phyloP scores from a whole-genome alignment of 2,113 vertebrate genomes.

The Bagarius yarrelli region DNA sequence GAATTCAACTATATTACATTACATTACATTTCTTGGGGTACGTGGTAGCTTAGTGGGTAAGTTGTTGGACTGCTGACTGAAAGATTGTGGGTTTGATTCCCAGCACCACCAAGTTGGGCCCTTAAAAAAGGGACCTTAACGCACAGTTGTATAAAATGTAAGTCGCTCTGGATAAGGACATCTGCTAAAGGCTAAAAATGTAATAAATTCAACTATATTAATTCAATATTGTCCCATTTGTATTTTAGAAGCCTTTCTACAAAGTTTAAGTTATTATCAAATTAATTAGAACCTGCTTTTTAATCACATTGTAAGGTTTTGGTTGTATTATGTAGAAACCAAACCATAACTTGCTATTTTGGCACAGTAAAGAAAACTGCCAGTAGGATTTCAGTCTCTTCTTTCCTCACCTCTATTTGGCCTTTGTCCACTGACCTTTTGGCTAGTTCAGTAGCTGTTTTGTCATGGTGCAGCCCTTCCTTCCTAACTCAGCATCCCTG shows the following conservation, averaged over 20 bases:
- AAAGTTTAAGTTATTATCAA: not conserved
- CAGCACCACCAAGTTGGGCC: too few relatives aligned
- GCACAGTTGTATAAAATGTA: too few relatives aligned
- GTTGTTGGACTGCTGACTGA: too few relatives aligned
- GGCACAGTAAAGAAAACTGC: conserved; percentile 9
- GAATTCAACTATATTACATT: not conserved
- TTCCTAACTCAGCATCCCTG: conserved; percentile 43
- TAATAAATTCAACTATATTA: not conserved
- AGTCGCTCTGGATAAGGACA: too few relatives aligned
- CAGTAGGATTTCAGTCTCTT: conserved; percentile 26
- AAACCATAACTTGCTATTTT: not conserved
- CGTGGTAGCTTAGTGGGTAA: too few relatives aligned
- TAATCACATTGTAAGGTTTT: not conserved
- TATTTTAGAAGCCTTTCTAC: not conserved
- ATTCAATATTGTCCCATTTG: not conserved
- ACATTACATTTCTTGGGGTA: too few relatives aligned
- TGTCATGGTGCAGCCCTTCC: conserved; percentile 56
- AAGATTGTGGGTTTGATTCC: too few relatives aligned
- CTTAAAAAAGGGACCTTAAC: too few relatives aligned
- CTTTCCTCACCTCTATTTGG: conserved; percentile 33
- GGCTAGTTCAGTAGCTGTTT: conserved; percentile 67
- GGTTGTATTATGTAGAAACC: not conserved
- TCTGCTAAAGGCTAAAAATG: too few relatives aligned
- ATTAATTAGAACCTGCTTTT: not conserved
- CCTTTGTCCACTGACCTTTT: conserved; percentile 32